Percentiles rank a stretch among this genome's conserved stretches.
These are phyloP conservation scores for Aldrovandia affinis DNA, from an alignment of 2,797 vertebrate species.

Conservation along the genomic window DNA sequence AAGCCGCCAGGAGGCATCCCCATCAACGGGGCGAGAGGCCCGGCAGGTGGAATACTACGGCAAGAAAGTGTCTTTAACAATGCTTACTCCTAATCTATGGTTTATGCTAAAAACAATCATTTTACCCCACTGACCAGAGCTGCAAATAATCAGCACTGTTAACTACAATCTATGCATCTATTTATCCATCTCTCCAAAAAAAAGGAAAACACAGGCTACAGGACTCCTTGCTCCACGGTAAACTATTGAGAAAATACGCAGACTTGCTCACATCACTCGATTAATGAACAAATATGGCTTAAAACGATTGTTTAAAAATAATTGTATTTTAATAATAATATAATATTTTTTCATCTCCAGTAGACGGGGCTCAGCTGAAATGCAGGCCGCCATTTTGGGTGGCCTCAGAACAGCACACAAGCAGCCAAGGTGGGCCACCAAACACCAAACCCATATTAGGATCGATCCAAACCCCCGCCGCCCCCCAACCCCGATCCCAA, in stretches of 20 bases:
- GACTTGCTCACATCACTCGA: background rate
- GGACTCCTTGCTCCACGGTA: background rate
- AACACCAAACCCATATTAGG: background rate
- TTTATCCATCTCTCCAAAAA: background rate
- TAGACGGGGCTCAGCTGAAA: background rate
- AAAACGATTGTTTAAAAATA: no score
- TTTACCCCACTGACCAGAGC: background rate
- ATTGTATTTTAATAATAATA: background rate
- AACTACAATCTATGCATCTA: background rate
- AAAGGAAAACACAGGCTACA: background rate
- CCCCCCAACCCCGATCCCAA: slow-evolving; percentile 49
- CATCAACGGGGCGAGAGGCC: background rate
- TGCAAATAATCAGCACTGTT: background rate
- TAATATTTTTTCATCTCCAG: background rate
- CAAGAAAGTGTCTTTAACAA: background rate
- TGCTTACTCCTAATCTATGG: background rate
- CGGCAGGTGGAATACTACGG: background rate
- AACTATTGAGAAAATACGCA: background rate
- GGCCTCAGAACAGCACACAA: background rate
- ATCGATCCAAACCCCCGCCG: slow-evolving; percentile 26
- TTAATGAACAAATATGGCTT: no score
- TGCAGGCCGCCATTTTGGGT: background rate
- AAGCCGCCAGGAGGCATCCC: background rate
- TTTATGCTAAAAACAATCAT: background rate
- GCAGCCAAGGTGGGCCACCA: background rate